These are phyloP conservation scores for Ctenochaetus hawaiiensis DNA, from an alignment of 2,797 vertebrate species.

Conservation along the genomic window DNA sequence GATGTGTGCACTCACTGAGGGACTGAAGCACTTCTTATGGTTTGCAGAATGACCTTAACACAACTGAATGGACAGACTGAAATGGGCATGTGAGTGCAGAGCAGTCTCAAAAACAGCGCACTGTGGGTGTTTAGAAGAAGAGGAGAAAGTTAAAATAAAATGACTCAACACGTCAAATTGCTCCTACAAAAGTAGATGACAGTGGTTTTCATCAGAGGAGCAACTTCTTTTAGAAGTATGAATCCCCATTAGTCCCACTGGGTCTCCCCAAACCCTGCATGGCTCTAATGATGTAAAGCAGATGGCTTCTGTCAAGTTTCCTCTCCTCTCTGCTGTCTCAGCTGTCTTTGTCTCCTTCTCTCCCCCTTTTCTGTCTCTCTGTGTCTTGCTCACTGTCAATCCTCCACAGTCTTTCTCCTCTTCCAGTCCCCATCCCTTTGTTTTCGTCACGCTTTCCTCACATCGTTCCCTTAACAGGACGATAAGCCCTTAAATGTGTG, in stretches of 20 bases:
- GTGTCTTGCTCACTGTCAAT: conserved; percentile 47
- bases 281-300: conserved; percentile 70
- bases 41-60: background rate
- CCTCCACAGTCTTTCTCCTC: conserved; percentile 35
- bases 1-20: background rate
- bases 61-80: conserved; percentile 1
- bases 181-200: background rate
- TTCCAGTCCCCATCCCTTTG: conserved; percentile 18
- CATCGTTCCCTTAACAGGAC: conserved; percentile 35
- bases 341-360: conserved; percentile 43
- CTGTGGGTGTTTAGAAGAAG: conserved; percentile 9
- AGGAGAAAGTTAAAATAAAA: background rate
- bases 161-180: conserved; percentile 20
- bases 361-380: conserved; percentile 1
- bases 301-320: conserved; percentile 71
- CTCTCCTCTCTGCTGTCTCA: conserved; percentile 61
- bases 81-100: conserved; percentile 1
- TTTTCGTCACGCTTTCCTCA: conserved; percentile 39
- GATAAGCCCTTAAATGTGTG: conserved; percentile 40
- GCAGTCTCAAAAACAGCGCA: background rate
- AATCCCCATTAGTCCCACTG: conserved; percentile 36
- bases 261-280: conserved; percentile 28
- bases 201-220: conserved; percentile 25
- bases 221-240: conserved; percentile 33
- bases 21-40: background rate